Evolutionary conservation across 2,113 vertebrate species (phyloP).

Genomic region (Rutilus rutilus): DNA sequence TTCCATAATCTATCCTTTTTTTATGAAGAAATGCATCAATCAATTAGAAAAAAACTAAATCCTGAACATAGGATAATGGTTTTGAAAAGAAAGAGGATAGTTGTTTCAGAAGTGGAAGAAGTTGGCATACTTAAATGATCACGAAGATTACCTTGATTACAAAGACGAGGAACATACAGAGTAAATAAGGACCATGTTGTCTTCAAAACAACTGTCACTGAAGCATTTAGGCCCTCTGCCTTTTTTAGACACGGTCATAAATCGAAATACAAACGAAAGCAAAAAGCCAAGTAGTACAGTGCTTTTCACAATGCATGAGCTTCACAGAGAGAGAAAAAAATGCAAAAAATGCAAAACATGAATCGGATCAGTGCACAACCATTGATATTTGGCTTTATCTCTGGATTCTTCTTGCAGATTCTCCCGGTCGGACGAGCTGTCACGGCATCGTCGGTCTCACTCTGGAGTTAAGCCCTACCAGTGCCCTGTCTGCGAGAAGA

Average conservation of each 20-base stretch:
- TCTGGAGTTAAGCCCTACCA: slow-evolving; percentile 98
- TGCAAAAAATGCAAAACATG: background rate
- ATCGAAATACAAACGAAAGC: background rate
- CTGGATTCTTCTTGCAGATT: slow-evolving; percentile 79
- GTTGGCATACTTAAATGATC: background rate
- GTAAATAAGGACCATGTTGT: background rate
- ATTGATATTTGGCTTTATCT: slow-evolving; percentile 43
- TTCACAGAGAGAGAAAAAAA: background rate
- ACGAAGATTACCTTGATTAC: background rate
- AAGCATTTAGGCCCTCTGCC: background rate
- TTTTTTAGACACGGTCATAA: background rate
- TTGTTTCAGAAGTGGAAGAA: background rate
- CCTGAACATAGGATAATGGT: background rate
- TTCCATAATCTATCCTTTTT: too few species aligned
- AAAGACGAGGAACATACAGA: background rate
- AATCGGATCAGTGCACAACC: background rate
- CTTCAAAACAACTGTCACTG: background rate
- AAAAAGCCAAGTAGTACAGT: background rate
- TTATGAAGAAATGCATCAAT: too few species aligned
- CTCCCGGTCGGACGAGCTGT: slow-evolving; percentile 94
- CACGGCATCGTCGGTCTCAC: slow-evolving; percentile 94
- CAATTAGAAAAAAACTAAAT: background rate
- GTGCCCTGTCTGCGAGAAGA: slow-evolving; percentile 96
- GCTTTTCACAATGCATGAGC: background rate
- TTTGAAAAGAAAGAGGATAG: background rate